Percentiles rank a stretch among this genome's conserved stretches.
These are phyloP conservation scores for Hesperophylax magnus DNA, from an alignment of 1,140 invertebrate species.

Conservation along the genomic window DNA sequence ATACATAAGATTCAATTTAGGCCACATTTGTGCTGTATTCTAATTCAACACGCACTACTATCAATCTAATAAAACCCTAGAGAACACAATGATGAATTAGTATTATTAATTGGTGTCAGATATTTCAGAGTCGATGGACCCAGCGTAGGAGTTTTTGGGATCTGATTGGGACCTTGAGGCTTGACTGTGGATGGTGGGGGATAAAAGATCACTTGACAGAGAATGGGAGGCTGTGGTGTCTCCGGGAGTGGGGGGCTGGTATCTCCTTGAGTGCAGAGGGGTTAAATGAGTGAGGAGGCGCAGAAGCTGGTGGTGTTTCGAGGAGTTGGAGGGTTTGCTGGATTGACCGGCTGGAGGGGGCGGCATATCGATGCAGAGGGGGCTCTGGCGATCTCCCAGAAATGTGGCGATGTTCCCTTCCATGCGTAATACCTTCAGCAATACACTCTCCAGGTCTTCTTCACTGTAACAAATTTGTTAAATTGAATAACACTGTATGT, in stretches of 20 bases:
- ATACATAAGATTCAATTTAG: no score
- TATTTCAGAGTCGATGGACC: background rate
- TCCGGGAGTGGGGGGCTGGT: constrained; percentile 53
- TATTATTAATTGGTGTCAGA: constrained; percentile 10
- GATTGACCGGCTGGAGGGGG: constrained; percentile 53
- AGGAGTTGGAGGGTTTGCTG: constrained; percentile 15
- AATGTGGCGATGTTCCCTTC: constrained; percentile 64
- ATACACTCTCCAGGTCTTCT: constrained; percentile 66
- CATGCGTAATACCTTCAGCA: constrained; percentile 62
- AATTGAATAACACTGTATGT: no score
- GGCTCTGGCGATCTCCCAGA: constrained; percentile 63
- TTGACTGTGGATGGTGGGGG: background rate
- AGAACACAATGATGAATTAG: background rate
- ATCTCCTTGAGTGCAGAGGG: constrained; percentile 62
- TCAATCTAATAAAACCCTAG: no score
- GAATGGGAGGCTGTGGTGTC: background rate
- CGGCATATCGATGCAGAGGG: constrained; percentile 66
- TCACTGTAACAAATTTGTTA: constrained; percentile 59
- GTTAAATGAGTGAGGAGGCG: constrained; percentile 62
- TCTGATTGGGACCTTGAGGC: background rate
- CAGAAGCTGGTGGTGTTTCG: constrained; percentile 62
- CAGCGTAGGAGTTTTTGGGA: background rate
- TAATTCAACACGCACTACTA: no score
- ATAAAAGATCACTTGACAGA: no score
- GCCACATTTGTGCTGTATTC: no score